These are phyloP conservation scores for Peucedramus taeniatus DNA, from an alignment of 2,113 vertebrate species.

Conservation along the genomic window DNA sequence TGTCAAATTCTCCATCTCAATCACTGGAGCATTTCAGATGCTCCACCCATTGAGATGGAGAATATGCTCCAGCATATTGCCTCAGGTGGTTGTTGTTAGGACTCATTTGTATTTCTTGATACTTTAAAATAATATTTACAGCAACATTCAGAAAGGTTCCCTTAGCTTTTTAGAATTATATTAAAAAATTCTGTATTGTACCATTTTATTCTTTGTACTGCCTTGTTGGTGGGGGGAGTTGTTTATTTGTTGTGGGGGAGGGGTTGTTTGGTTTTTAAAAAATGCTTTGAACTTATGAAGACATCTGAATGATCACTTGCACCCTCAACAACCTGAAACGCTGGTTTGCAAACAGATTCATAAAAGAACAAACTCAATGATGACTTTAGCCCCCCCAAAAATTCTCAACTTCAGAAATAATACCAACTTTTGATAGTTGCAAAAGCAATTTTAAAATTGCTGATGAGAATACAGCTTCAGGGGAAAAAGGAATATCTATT, in stretches of 20 bases:
- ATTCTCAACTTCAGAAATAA: background rate
- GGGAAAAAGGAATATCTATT: background rate
- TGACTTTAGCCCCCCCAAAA: background rate
- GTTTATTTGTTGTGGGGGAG: background rate
- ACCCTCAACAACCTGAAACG: background rate
- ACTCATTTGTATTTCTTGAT: background rate
- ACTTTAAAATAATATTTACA: background rate
- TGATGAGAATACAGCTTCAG: background rate
- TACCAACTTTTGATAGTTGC: background rate
- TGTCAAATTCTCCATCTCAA: background rate
- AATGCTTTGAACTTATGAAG: background rate
- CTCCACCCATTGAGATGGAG: background rate
- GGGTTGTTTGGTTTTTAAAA: background rate
- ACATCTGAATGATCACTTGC: background rate
- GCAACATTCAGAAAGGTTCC: background rate
- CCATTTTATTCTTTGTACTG: background rate
- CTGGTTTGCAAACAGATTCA: background rate
- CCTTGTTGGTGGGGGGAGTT: background rate
- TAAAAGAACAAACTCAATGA: background rate
- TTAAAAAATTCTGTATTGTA: background rate
- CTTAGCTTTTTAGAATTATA: background rate
- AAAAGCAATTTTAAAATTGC: background rate
- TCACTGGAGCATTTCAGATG: background rate
- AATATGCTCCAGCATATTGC: background rate
- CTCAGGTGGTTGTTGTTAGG: background rate